Percentiles rank a stretch among this genome's conserved stretches.
These are phyloP conservation scores for Isoperla grammatica DNA, from an alignment of 2,888 invertebrate species.

Conservation along the genomic window DNA sequence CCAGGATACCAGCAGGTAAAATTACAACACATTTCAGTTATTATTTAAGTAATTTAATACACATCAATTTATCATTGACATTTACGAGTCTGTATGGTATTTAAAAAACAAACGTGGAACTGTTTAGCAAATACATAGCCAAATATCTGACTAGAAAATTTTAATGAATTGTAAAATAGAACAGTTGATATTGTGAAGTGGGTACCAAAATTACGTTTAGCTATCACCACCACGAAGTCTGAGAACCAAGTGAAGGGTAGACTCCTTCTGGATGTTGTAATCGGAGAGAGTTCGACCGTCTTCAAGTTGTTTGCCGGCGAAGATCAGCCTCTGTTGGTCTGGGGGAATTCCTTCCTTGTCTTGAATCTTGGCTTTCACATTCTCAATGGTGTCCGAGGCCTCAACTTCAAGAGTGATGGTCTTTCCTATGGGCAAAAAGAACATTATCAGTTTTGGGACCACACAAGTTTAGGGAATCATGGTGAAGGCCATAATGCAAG, in stretches of 20 bases:
- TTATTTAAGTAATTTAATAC: too few relatives aligned
- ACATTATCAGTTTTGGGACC: too few relatives aligned
- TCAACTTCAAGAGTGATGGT: conserved; percentile 53
- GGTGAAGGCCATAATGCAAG: too few relatives aligned
- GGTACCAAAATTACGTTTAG: conserved; percentile 28
- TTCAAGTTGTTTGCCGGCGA: conserved; percentile 41
- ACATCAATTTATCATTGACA: too few relatives aligned
- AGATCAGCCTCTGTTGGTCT: conserved; percentile 32
- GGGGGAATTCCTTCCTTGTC: conserved; percentile 39
- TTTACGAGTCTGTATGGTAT: not conserved
- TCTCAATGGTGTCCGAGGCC: conserved; percentile 55
- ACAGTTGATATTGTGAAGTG: not conserved
- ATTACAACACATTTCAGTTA: too few relatives aligned
- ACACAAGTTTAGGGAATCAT: too few relatives aligned
- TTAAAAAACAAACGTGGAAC: not conserved
- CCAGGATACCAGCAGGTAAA: too few relatives aligned
- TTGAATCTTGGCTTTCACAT: conserved; percentile 53
- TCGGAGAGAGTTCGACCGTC: conserved; percentile 51
- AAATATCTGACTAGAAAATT: not conserved
- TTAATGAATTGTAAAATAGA: not conserved
- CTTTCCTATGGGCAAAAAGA: conserved; percentile 47
- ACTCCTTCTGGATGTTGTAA: conserved; percentile 64
- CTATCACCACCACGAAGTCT: conserved; percentile 95
- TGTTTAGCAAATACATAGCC: not conserved
- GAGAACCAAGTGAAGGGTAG: conserved; percentile 89